Evolutionary conservation across 2,797 vertebrate species (phyloP).

Genomic region (Crocodylus rhombifer): DNA sequence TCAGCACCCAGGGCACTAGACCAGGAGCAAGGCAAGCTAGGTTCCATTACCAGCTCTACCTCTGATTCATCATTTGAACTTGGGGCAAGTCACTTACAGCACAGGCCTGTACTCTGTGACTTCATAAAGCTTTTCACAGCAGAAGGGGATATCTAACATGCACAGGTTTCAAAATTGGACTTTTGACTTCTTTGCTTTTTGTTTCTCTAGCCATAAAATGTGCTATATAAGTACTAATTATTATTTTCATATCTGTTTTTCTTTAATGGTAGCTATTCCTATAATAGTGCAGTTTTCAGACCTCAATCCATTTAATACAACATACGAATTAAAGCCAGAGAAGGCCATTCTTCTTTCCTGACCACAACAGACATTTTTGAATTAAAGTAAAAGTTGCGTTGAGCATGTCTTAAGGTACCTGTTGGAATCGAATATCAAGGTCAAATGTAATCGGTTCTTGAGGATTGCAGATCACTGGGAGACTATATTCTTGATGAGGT

Average conservation of each 20-base stretch:
- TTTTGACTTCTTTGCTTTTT: neutral
- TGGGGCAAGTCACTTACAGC: neutral
- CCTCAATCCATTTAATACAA: neutral
- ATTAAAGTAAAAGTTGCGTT: neutral
- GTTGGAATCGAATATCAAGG: slow-evolving; percentile 95
- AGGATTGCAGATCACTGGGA: slow-evolving; percentile 90
- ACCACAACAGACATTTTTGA: neutral
- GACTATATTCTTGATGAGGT: slow-evolving; percentile 85
- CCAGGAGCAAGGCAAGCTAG: neutral
- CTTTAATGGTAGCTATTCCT: neutral
- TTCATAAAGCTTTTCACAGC: neutral
- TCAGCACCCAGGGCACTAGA: neutral
- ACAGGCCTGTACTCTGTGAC: neutral
- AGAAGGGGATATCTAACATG: neutral
- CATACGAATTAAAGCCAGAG: too few species aligned
- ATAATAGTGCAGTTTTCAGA: neutral
- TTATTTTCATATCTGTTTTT: neutral
- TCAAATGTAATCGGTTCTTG: slow-evolving; percentile 90
- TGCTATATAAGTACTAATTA: neutral
- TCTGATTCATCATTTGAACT: neutral
- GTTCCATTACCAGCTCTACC: neutral
- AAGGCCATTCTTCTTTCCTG: neutral
- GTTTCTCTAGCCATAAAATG: neutral
- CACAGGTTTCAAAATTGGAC: neutral
- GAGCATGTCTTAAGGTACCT: slow-evolving; percentile 77